Evolutionary conservation across 2,797 vertebrate genomes (phyloP).

Genomic region (Sebastes miniatus): DNA sequence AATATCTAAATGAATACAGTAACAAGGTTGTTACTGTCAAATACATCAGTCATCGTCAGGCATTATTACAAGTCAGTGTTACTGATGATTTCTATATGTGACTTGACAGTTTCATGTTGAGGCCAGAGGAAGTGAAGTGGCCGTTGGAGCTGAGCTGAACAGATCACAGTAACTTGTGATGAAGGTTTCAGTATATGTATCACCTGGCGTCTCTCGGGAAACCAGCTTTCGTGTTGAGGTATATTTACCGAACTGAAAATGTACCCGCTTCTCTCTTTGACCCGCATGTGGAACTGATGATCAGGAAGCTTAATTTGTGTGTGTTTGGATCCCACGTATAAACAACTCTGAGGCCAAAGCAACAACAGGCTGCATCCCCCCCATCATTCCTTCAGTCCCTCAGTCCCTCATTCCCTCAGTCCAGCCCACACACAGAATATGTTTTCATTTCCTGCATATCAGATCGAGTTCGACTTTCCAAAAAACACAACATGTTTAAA

Average conservation of each 20-base stretch:
- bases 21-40: too few species aligned
- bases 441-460: too few species aligned
- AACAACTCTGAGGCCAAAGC: slow-evolving; percentile 1
- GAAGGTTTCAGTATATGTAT: not conserved
- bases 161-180: not conserved
- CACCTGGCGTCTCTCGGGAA: not conserved
- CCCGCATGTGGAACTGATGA: slow-evolving; percentile 42
- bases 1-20: too few species aligned
- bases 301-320: not conserved
- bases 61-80: too few species aligned
- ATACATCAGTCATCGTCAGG: too few species aligned
- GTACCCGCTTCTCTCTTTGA: slow-evolving; percentile 11
- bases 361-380: not conserved
- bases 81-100: too few species aligned
- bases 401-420: too few species aligned
- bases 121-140: not conserved
- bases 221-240: slow-evolving; percentile 10
- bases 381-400: too few species aligned
- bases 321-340: slow-evolving; percentile 14
- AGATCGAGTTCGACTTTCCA: too few species aligned
- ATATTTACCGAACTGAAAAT: slow-evolving; percentile 35
- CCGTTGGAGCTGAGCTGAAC: not conserved
- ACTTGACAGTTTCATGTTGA: not conserved
- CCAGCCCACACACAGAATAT: too few species aligned
- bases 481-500: too few species aligned